phyloP scores from a whole-genome alignment of 2,888 invertebrate species.

The Harpalus rufipes region DNA sequence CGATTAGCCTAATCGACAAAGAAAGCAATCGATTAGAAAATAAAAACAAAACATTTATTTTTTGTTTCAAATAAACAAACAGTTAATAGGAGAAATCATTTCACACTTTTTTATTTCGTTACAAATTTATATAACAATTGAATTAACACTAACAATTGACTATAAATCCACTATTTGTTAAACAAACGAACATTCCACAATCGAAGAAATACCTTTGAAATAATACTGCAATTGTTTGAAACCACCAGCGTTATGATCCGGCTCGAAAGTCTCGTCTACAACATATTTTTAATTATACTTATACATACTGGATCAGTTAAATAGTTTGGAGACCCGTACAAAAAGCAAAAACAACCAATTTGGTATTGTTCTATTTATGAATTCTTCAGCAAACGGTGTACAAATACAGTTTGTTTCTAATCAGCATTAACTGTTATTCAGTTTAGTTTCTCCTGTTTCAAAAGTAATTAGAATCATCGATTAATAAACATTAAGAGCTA shows the following conservation, averaged over 20 bases:
- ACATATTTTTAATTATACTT: too few relatives aligned
- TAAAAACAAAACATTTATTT: too few relatives aligned
- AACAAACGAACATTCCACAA: slow-evolving; percentile 16
- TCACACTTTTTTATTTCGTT: not conserved
- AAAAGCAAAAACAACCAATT: too few relatives aligned
- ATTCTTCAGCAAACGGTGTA: slow-evolving; percentile 12
- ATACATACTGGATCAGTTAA: too few relatives aligned
- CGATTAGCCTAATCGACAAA: too few relatives aligned
- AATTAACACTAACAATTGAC: not conserved
- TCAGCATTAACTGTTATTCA: slow-evolving; percentile 23
- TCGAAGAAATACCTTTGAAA: slow-evolving; percentile 8
- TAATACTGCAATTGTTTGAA: slow-evolving; percentile 16
- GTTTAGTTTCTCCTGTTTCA: slow-evolving; percentile 5
- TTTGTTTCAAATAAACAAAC: not conserved
- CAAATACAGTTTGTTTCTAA: slow-evolving; percentile 21
- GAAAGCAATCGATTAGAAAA: too few relatives aligned
- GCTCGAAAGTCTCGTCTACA: too few relatives aligned
- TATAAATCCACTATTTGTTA: not conserved
- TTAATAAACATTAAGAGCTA: slow-evolving; percentile 18
- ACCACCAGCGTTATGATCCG: not conserved
- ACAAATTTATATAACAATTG: not conserved
- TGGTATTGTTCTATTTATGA: slow-evolving; percentile 7
- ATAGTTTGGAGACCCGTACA: too few relatives aligned
- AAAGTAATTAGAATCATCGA: not conserved
- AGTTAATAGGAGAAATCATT: not conserved